These are phyloP conservation scores for Syrrhaptes paradoxus DNA, from an alignment of 2,113 vertebrate species.

Conservation along the genomic window DNA sequence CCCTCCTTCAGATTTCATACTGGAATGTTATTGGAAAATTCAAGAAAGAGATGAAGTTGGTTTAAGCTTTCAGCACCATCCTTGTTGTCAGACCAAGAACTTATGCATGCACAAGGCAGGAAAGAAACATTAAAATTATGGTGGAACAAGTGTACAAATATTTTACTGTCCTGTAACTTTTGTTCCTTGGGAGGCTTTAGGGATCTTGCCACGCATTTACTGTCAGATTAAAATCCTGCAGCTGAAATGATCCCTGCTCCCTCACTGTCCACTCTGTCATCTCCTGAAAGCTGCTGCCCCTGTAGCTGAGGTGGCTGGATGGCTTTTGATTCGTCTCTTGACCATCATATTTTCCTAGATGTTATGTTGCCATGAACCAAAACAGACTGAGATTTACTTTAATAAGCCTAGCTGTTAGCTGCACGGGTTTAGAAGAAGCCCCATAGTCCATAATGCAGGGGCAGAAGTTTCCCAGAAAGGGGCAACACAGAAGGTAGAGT, in stretches of 20 bases:
- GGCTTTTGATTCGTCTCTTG: background rate
- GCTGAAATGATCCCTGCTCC: background rate
- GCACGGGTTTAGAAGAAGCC: background rate
- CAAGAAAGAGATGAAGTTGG: conserved; percentile 20
- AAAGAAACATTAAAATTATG: background rate
- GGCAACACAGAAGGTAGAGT: background rate
- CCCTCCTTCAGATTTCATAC: background rate
- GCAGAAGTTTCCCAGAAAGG: background rate
- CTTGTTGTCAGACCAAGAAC: background rate
- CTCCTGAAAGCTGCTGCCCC: background rate
- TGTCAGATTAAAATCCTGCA: background rate
- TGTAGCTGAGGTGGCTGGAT: background rate
- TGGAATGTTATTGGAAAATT: conserved; percentile 1
- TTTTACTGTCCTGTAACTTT: background rate
- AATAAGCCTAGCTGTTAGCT: background rate
- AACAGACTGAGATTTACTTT: background rate
- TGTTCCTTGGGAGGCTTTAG: background rate
- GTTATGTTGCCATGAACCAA: background rate
- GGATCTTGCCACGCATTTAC: background rate
- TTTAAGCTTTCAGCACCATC: background rate
- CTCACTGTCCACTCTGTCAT: background rate
- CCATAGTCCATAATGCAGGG: rapidly evolving
- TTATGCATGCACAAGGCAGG: background rate
- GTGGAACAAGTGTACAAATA: background rate
- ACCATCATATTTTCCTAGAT: background rate